These are phyloP conservation scores for Neodiprion virginianus DNA, from an alignment of 1,140 invertebrate species.

Conservation along the genomic window DNA sequence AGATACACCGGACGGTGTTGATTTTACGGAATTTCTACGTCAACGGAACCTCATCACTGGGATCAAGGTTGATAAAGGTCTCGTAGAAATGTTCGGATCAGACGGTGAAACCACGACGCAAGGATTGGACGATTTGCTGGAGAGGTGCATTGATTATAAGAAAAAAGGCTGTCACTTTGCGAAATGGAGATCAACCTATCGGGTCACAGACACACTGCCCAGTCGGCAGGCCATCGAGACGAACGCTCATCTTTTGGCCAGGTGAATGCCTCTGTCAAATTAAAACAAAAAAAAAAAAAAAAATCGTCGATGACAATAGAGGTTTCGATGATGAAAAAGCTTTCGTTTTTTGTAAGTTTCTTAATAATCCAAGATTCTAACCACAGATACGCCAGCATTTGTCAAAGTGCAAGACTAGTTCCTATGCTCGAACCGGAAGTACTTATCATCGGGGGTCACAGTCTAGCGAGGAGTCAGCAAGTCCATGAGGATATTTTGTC, in stretches of 20 bases:
- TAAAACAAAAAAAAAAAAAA: neutral
- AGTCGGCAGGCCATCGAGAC: conserved; percentile 71
- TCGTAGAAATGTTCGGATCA: conserved; percentile 64
- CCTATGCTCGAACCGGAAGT: conserved; percentile 48
- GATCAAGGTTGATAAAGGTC: conserved; percentile 66
- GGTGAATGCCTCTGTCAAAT: conserved; percentile 67
- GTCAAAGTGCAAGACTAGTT: conserved; percentile 16
- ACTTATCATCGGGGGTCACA: conserved; percentile 73
- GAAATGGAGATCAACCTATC: conserved; percentile 77
- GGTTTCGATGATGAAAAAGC: no score
- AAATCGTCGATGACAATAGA: neutral
- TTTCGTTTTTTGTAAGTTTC: no score
- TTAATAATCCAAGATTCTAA: neutral
- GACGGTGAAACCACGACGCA: conserved; percentile 74
- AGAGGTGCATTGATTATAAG: conserved; percentile 75
- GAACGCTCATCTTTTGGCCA: conserved; percentile 75
- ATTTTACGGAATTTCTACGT: conserved; percentile 22
- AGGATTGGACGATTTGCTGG: conserved; percentile 70
- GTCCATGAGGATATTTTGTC: conserved; percentile 71
- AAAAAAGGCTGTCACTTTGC: conserved; percentile 76
- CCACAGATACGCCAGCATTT: conserved; percentile 21
- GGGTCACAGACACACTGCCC: conserved; percentile 69
- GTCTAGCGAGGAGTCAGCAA: conserved; percentile 69
- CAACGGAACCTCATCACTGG: conserved; percentile 59
- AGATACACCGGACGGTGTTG: conserved; percentile 47